Percentiles rank a stretch among this genome's conserved stretches.
phyloP scores from a whole-genome alignment of 2,888 invertebrate species.

The Synanthedon tipuliformis region DNA sequence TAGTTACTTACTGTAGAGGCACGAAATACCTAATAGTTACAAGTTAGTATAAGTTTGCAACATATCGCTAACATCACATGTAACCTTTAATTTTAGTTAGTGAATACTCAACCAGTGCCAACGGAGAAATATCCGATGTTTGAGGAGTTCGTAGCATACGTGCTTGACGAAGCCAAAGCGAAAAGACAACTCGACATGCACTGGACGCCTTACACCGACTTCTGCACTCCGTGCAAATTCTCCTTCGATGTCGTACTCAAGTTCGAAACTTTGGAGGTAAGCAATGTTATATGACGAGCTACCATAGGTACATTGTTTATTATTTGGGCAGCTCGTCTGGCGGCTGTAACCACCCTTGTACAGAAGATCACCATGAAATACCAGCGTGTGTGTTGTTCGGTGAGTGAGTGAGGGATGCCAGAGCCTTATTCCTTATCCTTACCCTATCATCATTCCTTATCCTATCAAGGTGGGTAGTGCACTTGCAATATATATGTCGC shows the following conservation, averaged over 20 bases:
- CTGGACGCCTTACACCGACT: slow-evolving; percentile 86
- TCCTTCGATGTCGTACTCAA: slow-evolving; percentile 84
- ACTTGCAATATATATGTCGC: too few species aligned
- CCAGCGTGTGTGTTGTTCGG: not conserved
- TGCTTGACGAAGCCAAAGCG: slow-evolving; percentile 76
- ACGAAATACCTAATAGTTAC: too few species aligned
- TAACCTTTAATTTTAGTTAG: slow-evolving; percentile 11
- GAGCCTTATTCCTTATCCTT: too few species aligned
- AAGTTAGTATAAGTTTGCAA: too few species aligned
- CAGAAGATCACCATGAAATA: too few species aligned
- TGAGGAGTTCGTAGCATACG: slow-evolving; percentile 83
- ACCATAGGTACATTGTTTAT: too few species aligned
- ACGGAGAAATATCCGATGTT: slow-evolving; percentile 79
- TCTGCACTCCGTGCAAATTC: slow-evolving; percentile 88
- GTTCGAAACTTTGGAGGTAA: slow-evolving; percentile 83
- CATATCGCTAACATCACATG: not conserved
- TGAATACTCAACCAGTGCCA: slow-evolving; percentile 32
- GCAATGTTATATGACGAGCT: slow-evolving; percentile 11
- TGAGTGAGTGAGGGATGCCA: too few species aligned
- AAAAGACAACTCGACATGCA: slow-evolving; percentile 83
- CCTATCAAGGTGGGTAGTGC: too few species aligned
- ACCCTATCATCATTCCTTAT: too few species aligned
- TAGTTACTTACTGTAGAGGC: too few species aligned
- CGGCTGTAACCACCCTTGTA: too few species aligned
- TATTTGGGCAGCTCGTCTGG: too few species aligned